phyloP scores from a whole-genome alignment of 2,888 invertebrate genomes.

The Oscheius sp. region DNA sequence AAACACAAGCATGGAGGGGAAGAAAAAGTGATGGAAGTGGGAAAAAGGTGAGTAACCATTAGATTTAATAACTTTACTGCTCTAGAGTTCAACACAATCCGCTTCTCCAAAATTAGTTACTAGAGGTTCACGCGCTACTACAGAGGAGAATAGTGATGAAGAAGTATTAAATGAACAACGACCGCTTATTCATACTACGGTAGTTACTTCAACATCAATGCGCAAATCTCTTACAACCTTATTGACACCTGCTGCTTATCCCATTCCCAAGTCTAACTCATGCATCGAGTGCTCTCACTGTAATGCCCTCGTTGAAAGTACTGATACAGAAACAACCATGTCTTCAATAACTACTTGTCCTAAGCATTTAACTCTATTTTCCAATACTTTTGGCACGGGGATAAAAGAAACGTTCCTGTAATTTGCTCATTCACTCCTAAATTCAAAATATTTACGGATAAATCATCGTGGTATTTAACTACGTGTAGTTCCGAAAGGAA shows the following conservation, averaged over 20 bases:
- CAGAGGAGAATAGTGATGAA: conserved; percentile 49
- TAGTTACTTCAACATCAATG: background rate
- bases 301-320: conserved; percentile 35
- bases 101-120: conserved; percentile 4
- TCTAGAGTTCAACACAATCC: conserved; percentile 14
- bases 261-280: conserved; percentile 35
- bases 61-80: background rate
- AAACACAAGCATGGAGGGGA: conserved; percentile 9
- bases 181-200: conserved; percentile 32
- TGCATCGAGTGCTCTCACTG: conserved; percentile 47
- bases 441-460: conserved; percentile 6
- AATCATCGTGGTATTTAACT: conserved; percentile 14
- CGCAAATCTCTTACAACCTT: conserved; percentile 20
- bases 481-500: conserved; percentile 26
- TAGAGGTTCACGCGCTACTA: conserved; percentile 40
- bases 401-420: conserved; percentile 54
- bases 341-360: conserved; percentile 39
- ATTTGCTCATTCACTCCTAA: background rate
- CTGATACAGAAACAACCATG: conserved; percentile 36
- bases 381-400: conserved; percentile 27
- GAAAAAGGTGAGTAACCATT: conserved; percentile 5
- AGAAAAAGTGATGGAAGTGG: conserved; percentile 12
- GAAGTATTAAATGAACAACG: conserved; percentile 34
- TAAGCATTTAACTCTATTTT: conserved; percentile 30
- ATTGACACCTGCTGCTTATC: conserved; percentile 3